Percentiles rank a stretch among this genome's conserved stretches.
phyloP scores from a whole-genome alignment of 2,888 invertebrate species.

The Chironomus riparius region DNA sequence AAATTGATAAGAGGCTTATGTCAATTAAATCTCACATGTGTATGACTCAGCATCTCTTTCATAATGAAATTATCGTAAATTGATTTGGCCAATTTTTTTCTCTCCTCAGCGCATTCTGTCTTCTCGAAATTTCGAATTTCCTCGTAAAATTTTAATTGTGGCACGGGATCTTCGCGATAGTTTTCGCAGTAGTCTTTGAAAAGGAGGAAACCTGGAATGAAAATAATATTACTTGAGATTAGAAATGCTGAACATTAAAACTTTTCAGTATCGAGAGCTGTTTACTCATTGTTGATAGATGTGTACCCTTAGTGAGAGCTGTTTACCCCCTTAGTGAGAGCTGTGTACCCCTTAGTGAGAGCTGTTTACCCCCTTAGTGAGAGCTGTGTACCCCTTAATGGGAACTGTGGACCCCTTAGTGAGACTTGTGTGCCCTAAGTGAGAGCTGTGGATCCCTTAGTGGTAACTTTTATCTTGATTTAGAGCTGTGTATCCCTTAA shows the following conservation, averaged over 20 bases:
- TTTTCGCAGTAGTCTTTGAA: slow-evolving; percentile 99
- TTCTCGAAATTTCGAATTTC: slow-evolving; percentile 99
- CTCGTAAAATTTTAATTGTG: slow-evolving; percentile 98
- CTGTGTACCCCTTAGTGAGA: too few species aligned
- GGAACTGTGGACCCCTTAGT: too few species aligned
- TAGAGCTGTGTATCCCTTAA: too few species aligned
- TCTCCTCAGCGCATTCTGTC: slow-evolving; percentile 92
- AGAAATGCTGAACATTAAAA: background rate
- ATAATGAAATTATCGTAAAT: slow-evolving; percentile 99
- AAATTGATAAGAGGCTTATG: slow-evolving; percentile 23
- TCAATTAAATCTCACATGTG: slow-evolving; percentile 71
- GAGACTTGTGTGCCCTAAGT: too few species aligned
- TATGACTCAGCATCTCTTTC: slow-evolving; percentile 97
- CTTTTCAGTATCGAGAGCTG: too few species aligned
- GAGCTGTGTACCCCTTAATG: too few species aligned
- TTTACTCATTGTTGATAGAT: too few species aligned
- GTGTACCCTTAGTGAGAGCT: too few species aligned
- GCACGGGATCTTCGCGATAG: slow-evolving; percentile 89
- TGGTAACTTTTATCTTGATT: too few species aligned
- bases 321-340: too few species aligned
- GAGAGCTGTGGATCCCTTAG: too few species aligned
- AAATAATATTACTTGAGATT: background rate
- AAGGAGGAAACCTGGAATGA: slow-evolving; percentile 79
- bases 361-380: too few species aligned
- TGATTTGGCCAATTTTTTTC: slow-evolving; percentile 88